phyloP scores from a whole-genome alignment of 2,888 invertebrate species.

The Agrilus cyanescens region DNA sequence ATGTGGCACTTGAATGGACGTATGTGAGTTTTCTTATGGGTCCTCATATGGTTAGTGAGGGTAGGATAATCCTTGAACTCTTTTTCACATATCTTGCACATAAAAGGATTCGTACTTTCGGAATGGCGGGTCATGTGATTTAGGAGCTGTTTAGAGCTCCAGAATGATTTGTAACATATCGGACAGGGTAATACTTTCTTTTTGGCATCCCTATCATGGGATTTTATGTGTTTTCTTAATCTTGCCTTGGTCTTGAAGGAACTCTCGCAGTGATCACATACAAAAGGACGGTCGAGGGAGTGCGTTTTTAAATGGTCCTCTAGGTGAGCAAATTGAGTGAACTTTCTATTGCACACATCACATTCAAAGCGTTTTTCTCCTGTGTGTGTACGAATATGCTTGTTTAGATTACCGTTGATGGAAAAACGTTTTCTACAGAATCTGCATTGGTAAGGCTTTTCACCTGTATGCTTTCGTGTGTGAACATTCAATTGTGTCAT shows the following conservation, averaged over 20 bases:
- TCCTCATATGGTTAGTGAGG: slow-evolving; percentile 22
- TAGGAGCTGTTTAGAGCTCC: slow-evolving; percentile 23
- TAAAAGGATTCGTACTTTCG: slow-evolving; percentile 21
- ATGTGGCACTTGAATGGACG: slow-evolving; percentile 25
- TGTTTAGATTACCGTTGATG: slow-evolving; percentile 30
- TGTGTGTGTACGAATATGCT: slow-evolving; percentile 29
- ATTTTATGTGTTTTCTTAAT: slow-evolving; percentile 26
- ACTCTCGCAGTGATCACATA: slow-evolving; percentile 27
- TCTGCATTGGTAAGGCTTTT: slow-evolving; percentile 27
- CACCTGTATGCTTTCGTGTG: slow-evolving; percentile 28
- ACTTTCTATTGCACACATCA: slow-evolving; percentile 26
- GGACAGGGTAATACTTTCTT: slow-evolving; percentile 24
- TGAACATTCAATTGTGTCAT: slow-evolving; percentile 29
- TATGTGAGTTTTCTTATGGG: slow-evolving; percentile 19
- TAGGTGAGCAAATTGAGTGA: slow-evolving; percentile 29
- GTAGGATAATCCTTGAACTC: slow-evolving; percentile 22
- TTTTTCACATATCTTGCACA: slow-evolving; percentile 26
- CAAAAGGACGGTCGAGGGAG: slow-evolving; percentile 26
- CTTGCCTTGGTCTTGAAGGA: slow-evolving; percentile 28
- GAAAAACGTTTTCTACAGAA: slow-evolving; percentile 28
- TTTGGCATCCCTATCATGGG: slow-evolving; percentile 19
- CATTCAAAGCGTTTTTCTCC: slow-evolving; percentile 25
- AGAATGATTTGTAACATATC: slow-evolving; percentile 23
- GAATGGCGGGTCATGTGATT: slow-evolving; percentile 24
- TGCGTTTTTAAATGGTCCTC: slow-evolving; percentile 30